These are phyloP conservation scores for Eurosta solidaginis DNA, from an alignment of 1,140 invertebrate species.

Conservation along the genomic window DNA sequence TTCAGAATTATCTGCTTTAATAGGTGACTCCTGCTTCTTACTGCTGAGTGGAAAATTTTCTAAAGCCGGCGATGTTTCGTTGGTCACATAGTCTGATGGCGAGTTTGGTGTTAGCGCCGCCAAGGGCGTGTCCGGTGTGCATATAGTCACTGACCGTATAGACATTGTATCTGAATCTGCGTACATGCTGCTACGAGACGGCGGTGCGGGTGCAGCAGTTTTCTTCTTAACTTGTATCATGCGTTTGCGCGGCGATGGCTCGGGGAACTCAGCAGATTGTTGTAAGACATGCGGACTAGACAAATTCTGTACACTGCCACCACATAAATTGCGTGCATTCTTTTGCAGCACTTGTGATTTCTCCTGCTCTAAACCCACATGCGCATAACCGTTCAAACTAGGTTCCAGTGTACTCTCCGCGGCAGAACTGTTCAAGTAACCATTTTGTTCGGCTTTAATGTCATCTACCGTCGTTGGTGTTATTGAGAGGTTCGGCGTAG, in stretches of 20 bases:
- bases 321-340: slow-evolving; percentile 31
- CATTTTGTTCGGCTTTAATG: slow-evolving; percentile 34
- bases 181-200: slow-evolving; percentile 32
- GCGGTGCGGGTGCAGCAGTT: slow-evolving; percentile 46
- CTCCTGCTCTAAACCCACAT: background rate
- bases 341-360: slow-evolving; percentile 29
- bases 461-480: background rate
- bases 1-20: background rate
- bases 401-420: background rate
- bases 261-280: slow-evolving; percentile 40
- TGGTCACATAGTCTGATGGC: background rate
- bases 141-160: slow-evolving; percentile 31
- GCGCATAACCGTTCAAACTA: slow-evolving; percentile 24
- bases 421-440: slow-evolving; percentile 36
- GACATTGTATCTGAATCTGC: slow-evolving; percentile 44
- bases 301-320: slow-evolving; percentile 36
- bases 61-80: no score
- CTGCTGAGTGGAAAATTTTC: background rate
- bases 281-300: slow-evolving; percentile 16
- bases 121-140: background rate
- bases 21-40: background rate
- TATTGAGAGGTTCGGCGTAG: slow-evolving; percentile 51
- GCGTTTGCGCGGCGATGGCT: slow-evolving; percentile 51
- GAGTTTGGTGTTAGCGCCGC: background rate
- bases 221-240: slow-evolving; percentile 51